A percentile compares a stretch with the other conserved stretches of the same genome.
These are phyloP conservation scores for Drosophila ustulata DNA, from an alignment of 2,888 invertebrate genomes.

Conservation along the genomic window DNA sequence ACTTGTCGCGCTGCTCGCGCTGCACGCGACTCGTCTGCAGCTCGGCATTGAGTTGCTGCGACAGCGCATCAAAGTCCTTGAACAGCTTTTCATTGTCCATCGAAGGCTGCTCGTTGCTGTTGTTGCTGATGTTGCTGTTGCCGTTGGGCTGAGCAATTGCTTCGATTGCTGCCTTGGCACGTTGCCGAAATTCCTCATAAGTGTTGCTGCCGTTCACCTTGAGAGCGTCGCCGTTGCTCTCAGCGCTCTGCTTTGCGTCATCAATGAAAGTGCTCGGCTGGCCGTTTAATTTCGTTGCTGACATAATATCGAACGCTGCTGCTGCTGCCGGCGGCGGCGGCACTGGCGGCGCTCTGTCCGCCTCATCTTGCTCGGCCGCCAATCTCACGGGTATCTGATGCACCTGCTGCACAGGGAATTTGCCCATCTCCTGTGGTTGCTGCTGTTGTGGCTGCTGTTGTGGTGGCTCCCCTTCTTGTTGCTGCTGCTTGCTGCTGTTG, in stretches of 20 bases:
- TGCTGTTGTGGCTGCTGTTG: not conserved
- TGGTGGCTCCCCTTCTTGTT: conserved; percentile 68
- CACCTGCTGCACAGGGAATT: conserved; percentile 22
- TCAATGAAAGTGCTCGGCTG: conserved; percentile 60
- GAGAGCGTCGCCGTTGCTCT: conserved; percentile 38
- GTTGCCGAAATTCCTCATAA: conserved; percentile 84
- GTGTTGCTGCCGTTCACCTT: conserved; percentile 65
- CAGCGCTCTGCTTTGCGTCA: conserved; percentile 48
- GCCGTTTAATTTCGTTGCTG: conserved; percentile 84
- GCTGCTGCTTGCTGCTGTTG: conserved; percentile 74
- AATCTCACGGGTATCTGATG: conserved; percentile 9
- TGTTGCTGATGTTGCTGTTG: conserved; percentile 8
- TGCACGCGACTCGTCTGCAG: conserved; percentile 76
- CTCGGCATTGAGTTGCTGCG: conserved; percentile 82
- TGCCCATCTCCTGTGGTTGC: not conserved
- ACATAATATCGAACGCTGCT: conserved; percentile 75
- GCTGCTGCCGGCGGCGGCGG: conserved; percentile 63
- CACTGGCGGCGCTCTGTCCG: conserved; percentile 58
- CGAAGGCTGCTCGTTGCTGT: not conserved
- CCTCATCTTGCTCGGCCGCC: conserved; percentile 28
- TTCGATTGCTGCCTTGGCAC: conserved; percentile 83
- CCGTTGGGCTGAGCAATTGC: conserved; percentile 52
- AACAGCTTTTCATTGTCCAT: conserved; percentile 83
- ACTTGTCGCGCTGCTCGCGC: conserved; percentile 73
- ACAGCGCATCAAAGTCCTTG: conserved; percentile 85